Conservation (phyloP, 2,797 vertebrate genomes). For the Chaunax sp. region DNA sequence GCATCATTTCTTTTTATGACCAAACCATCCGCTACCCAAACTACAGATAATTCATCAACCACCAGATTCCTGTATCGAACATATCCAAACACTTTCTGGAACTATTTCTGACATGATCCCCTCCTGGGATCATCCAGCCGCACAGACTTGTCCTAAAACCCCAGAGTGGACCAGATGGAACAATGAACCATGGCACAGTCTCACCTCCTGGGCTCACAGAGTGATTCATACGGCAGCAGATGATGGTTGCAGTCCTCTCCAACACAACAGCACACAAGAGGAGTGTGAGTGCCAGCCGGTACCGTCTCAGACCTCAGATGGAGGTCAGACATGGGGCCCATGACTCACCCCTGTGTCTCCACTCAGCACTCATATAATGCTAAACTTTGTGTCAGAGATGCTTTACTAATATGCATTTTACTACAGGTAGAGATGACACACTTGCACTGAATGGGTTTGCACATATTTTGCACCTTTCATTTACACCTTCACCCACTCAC, state of each 20-base stretch:
- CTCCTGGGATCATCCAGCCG: constrained; percentile 15
- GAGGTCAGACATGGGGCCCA: constrained; percentile 55
- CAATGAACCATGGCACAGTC: constrained; percentile 52
- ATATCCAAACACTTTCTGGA: background rate
- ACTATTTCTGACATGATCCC: background rate
- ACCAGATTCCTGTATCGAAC: background rate
- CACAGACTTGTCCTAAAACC: constrained; percentile 27
- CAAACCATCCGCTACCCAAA: too few species aligned
- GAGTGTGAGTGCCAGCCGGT: constrained; percentile 59
- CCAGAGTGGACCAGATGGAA: constrained; percentile 60
- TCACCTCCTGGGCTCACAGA: constrained; percentile 58
- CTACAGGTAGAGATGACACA: background rate
- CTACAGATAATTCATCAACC: background rate
- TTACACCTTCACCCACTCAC: too few species aligned
- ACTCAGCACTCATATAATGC: background rate
- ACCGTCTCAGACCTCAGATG: constrained; percentile 67
- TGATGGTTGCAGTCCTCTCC: constrained; percentile 65
- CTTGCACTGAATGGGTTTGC: background rate
- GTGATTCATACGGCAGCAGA: constrained; percentile 75
- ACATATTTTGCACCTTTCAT: constrained; percentile 4
- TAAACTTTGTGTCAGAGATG: background rate
- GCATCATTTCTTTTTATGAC: too few species aligned
- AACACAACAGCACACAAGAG: too few species aligned
- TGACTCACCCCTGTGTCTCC: constrained; percentile 27
- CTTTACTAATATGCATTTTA: background rate